These are phyloP conservation scores for Tragelaphus strepsiceros DNA, from an alignment of 2,113 vertebrate genomes.

Conservation along the genomic window DNA sequence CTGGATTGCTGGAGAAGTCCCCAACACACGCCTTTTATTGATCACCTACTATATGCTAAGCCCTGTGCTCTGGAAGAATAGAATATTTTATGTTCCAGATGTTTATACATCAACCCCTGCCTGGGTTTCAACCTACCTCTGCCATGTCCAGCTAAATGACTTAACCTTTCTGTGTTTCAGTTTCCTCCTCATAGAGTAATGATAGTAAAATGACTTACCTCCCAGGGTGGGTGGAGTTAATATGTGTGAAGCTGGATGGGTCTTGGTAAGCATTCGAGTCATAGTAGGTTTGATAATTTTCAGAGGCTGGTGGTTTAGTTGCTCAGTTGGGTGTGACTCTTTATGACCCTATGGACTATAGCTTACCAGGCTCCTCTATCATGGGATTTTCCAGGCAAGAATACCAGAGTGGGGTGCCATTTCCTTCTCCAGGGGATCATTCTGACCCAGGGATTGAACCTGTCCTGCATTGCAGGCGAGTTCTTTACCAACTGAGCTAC, in stretches of 20 bases:
- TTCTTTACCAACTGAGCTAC: not conserved
- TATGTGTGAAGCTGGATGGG: not conserved
- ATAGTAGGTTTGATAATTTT: not conserved
- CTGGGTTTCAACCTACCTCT: not conserved
- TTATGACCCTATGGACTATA: not conserved
- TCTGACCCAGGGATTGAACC: not conserved
- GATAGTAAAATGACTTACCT: not conserved
- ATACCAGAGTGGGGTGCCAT: not conserved
- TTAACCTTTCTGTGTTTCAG: not conserved
- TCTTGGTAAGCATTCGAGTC: not conserved
- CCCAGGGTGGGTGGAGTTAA: not conserved
- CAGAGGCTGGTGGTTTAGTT: not conserved
- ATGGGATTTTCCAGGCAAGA: not conserved
- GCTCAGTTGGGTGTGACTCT: accelerated
- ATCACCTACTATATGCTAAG: not conserved
- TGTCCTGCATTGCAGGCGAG: not conserved
- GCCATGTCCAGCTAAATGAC: not conserved
- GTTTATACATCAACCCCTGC: not conserved
- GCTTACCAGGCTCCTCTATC: not conserved
- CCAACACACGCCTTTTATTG: not conserved
- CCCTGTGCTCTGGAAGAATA: not conserved
- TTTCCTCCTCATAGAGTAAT: not conserved
- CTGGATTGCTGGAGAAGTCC: not conserved
- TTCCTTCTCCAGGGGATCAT: not conserved
- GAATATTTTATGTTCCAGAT: not conserved